Evolutionary conservation across 1,140 invertebrate genomes (phyloP), one percentile per base, ranked within the genome.

Genomic region (Drosophila bocqueti): DNA sequence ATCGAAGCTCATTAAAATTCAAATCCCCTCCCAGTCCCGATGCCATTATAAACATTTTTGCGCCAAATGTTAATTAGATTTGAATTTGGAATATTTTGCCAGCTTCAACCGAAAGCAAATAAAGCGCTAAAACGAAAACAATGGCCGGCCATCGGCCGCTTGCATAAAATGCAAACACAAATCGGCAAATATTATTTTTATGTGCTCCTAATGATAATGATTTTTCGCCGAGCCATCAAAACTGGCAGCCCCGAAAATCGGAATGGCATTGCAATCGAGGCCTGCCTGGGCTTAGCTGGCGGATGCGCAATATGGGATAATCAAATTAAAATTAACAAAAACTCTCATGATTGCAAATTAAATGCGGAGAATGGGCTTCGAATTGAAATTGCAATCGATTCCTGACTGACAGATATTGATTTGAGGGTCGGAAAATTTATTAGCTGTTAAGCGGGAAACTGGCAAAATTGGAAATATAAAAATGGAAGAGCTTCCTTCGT

Each of bases 251-350:
- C 47, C 46, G 4, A 67, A 65, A 55, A 43, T 62, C 38, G 50
- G n/a, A 38, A 38, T 43, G 26, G 29, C 21, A 54, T 26, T 26
- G 57, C 36, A 34, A 45, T 38, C 24, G 40, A 6, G 16, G 6
- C 16, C 38, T 29, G 10, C 15, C 16, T 16, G 60, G 49, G 26
- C 3, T 38, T 47, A 42, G 29, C 45, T 55, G 59, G 68, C 68
- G 49, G 31, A 49, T 68, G 63, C 66, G 69, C 66, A 81, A 84
- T 85, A 66, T 60, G 50, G 21, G 65, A 89, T 84, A 84, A 87
- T 87, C 73, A 84, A 87, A 89, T 87, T 89, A 90, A 89, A 87
- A 89, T 87, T 81, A 84, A 87, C 84, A 87, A 90, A 86, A 87
- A 84, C 76, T 71, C 61, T 78, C 81, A 76, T 87, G 83, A 87